Percentiles rank a stretch among this genome's conserved stretches.
Evolutionary conservation across 1,140 invertebrate genomes (phyloP).

Genomic region (Trypoxylus dichotomus): DNA sequence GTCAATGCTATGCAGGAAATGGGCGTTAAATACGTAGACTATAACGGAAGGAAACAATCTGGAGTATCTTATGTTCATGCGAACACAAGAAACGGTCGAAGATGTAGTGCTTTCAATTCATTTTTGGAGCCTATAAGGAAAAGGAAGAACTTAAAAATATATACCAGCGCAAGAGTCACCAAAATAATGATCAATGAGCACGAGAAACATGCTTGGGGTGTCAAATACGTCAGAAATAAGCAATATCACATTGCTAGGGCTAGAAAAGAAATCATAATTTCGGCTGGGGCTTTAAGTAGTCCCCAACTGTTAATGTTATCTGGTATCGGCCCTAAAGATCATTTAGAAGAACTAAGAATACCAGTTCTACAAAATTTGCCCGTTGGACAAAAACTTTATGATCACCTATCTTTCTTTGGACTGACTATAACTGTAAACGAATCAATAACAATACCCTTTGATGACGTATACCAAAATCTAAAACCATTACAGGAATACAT

Average conservation of each 20-base stretch:
- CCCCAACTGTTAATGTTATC: constrained; percentile 82
- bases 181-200: constrained; percentile 73
- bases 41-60: constrained; percentile 84
- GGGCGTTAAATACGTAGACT: constrained; percentile 69
- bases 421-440: constrained; percentile 43
- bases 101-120: constrained; percentile 86
- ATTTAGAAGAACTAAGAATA: constrained; percentile 55
- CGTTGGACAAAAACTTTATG: constrained; percentile 60
- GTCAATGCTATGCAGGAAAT: constrained; percentile 72
- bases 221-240: constrained; percentile 76
- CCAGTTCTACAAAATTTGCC: constrained; percentile 54
- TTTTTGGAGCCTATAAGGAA: constrained; percentile 79
- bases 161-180: constrained; percentile 78
- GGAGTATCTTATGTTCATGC: constrained; percentile 88
- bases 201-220: constrained; percentile 55
- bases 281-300: constrained; percentile 84
- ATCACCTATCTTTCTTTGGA: constrained; percentile 57
- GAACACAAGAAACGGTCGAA: constrained; percentile 70
- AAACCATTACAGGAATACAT: constrained; percentile 44
- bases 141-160: constrained; percentile 80
- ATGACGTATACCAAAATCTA: not conserved
- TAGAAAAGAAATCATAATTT: constrained; percentile 83
- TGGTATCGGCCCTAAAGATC: constrained; percentile 70
- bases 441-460: constrained; percentile 32
- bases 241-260: constrained; percentile 70